phyloP scores from a whole-genome alignment of 2,797 vertebrate genomes.

The Gymnoscopelus braueri region DNA sequence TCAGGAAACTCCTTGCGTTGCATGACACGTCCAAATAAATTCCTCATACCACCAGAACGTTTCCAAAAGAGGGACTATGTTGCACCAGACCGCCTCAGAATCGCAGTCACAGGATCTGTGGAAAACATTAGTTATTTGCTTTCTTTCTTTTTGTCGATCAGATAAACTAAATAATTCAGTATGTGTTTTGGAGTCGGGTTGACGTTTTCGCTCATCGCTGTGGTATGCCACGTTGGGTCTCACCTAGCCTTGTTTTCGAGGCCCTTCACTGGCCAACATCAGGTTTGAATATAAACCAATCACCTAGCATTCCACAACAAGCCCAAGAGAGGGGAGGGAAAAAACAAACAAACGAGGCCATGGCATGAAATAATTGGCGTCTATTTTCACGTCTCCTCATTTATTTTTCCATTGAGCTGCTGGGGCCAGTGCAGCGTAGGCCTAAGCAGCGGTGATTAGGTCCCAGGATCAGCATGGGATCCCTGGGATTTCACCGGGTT shows the following conservation, averaged over 20 bases:
- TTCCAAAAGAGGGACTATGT: too few relatives aligned
- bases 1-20: not conserved
- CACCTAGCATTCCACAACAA: slow-evolving; percentile 34
- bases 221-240: slow-evolving; percentile 8
- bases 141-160: slow-evolving; percentile 21
- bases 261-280: too few relatives aligned
- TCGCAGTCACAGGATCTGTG: slow-evolving; percentile 24
- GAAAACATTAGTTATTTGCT: slow-evolving; percentile 12
- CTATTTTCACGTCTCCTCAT: slow-evolving; percentile 16
- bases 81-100: not conserved
- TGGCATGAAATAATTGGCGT: slow-evolving; percentile 23
- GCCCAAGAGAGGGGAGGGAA: not conserved
- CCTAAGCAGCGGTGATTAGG: slow-evolving; percentile 32
- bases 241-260: too few relatives aligned
- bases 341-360: slow-evolving; percentile 20
- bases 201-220: slow-evolving; percentile 21
- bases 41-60: too few relatives aligned
- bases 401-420: slow-evolving; percentile 30
- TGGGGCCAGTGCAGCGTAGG: slow-evolving; percentile 12
- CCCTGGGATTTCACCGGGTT: slow-evolving; percentile 20
- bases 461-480: slow-evolving; percentile 13
- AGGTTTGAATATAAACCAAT: slow-evolving; percentile 31
- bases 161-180: slow-evolving; percentile 28
- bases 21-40: too few relatives aligned
- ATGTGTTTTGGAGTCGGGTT: slow-evolving; percentile 28